A percentile compares a stretch with the other conserved stretches of the same genome.
Evolutionary conservation across 2,888 invertebrate genomes (phyloP).

Genomic region (Mythimna vitellina): DNA sequence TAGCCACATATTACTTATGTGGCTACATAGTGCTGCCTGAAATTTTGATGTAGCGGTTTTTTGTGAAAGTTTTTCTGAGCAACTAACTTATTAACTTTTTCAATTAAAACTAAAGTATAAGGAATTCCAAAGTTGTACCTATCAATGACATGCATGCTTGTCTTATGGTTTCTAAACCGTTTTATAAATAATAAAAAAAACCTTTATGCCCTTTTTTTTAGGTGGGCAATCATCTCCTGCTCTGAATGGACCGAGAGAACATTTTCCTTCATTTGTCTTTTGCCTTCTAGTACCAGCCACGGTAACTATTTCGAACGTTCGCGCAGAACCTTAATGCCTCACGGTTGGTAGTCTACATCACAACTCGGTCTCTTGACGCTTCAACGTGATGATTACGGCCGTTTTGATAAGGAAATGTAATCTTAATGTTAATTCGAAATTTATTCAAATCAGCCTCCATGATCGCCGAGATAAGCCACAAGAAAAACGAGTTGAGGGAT

Average conservation of each 20-base stretch:
- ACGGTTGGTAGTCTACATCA: slow-evolving; percentile 27
- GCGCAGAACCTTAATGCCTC: not conserved
- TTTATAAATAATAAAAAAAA: not conserved
- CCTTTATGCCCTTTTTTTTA: no score
- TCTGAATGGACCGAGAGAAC: no score
- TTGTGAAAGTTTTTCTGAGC: not conserved
- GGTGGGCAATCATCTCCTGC: no score
- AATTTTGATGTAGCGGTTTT: not conserved
- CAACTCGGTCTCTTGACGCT: slow-evolving; percentile 30
- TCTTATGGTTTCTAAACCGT: not conserved
- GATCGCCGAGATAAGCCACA: slow-evolving; percentile 48
- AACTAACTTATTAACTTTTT: not conserved
- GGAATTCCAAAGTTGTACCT: no score
- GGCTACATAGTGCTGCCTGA: no score
- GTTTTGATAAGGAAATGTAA: slow-evolving; percentile 61
- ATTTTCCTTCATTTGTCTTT: no score
- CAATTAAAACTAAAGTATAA: not conserved
- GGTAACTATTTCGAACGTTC: no score
- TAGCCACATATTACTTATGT: no score
- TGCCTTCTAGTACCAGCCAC: no score
- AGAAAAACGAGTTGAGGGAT: slow-evolving; percentile 49
- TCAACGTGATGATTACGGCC: slow-evolving; percentile 38
- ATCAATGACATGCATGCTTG: not conserved
- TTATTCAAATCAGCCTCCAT: slow-evolving; percentile 53
- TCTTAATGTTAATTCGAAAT: slow-evolving; percentile 61